A percentile compares a stretch with the other conserved stretches of the same genome.
Conservation (phyloP, 2,888 invertebrate genomes). For the Cheilosia vulpina region DNA sequence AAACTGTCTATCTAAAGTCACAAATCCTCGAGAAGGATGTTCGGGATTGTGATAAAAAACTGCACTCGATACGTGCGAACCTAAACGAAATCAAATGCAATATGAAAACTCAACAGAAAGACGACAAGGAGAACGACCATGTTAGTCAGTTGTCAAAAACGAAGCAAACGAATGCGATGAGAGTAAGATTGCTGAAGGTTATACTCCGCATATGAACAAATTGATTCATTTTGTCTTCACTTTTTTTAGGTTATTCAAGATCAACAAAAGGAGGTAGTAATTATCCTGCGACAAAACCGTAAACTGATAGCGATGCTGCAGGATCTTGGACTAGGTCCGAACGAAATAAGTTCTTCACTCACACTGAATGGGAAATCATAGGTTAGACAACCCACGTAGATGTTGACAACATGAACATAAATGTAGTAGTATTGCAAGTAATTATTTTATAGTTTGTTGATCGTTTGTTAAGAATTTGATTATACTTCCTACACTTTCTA, state of each 20-base stretch:
- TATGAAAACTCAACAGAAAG: slow-evolving; percentile 79
- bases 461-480: slow-evolving; percentile 1
- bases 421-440: background rate
- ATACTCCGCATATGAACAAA: background rate
- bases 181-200: slow-evolving; percentile 73
- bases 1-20: slow-evolving; percentile 92
- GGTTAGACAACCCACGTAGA: background rate
- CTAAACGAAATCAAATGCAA: slow-evolving; percentile 81
- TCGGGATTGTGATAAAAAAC: slow-evolving; percentile 80
- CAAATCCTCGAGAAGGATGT: slow-evolving; percentile 90
- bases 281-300: slow-evolving; percentile 80
- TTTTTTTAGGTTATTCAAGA: slow-evolving; percentile 79
- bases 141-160: slow-evolving; percentile 80
- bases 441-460: slow-evolving; percentile 25
- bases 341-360: slow-evolving; percentile 54
- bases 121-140: slow-evolving; percentile 79
- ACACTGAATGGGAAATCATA: slow-evolving; percentile 53
- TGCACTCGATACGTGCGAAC: slow-evolving; percentile 80
- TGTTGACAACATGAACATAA: background rate
- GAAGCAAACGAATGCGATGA: slow-evolving; percentile 80
- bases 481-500: background rate
- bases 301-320: slow-evolving; percentile 79
- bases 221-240: slow-evolving; percentile 31
- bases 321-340: slow-evolving; percentile 76
- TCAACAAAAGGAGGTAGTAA: slow-evolving; percentile 80